Percentiles rank a stretch among this genome's conserved stretches.
These are phyloP conservation scores for Drosophila colorata DNA, from an alignment of 2,888 invertebrate species.

Conservation along the genomic window DNA sequence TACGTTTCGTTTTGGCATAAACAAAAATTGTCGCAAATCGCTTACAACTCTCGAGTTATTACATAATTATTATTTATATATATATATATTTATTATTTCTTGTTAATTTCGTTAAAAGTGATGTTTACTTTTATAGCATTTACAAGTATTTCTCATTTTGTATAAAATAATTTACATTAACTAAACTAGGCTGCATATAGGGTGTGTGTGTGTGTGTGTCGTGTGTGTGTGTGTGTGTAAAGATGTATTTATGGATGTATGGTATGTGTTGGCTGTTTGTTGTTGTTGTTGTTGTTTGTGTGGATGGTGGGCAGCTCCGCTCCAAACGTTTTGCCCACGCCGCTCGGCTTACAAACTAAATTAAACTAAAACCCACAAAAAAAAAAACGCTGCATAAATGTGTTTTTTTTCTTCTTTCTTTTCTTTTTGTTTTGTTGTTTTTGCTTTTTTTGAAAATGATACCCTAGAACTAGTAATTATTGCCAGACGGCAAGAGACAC, in stretches of 20 bases:
- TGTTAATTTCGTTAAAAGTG: conserved; percentile 60
- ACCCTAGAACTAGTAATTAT: conserved; percentile 44
- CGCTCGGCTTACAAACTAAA: conserved; percentile 66
- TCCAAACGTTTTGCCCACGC: conserved; percentile 58
- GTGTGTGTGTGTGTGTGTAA: conserved; percentile 11
- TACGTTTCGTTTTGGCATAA: conserved; percentile 68
- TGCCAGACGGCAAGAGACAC: conserved; percentile 49
- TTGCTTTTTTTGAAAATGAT: conserved; percentile 27
- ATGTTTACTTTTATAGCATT: conserved; percentile 64
- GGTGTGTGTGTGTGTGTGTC: conserved; percentile 37
- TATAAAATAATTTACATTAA: conserved; percentile 79
- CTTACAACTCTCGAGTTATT: conserved; percentile 76
- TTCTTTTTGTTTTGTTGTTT: neutral
- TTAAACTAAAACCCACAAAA: conserved; percentile 71
- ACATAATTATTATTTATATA: conserved; percentile 44
- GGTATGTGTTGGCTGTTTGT: conserved; percentile 21
- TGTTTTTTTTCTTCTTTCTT: conserved; percentile 19
- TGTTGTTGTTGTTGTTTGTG: conserved; percentile 15
- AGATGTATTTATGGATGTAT: conserved; percentile 10
- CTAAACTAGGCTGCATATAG: conserved; percentile 67
- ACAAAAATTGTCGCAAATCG: conserved; percentile 64
- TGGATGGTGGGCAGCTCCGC: conserved; percentile 53
- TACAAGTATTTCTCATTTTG: conserved; percentile 53
- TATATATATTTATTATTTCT: conserved; percentile 27
- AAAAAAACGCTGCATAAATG: conserved; percentile 44